phyloP scores from a whole-genome alignment of 2,797 vertebrate genomes.

The Cossypha heuglini region DNA sequence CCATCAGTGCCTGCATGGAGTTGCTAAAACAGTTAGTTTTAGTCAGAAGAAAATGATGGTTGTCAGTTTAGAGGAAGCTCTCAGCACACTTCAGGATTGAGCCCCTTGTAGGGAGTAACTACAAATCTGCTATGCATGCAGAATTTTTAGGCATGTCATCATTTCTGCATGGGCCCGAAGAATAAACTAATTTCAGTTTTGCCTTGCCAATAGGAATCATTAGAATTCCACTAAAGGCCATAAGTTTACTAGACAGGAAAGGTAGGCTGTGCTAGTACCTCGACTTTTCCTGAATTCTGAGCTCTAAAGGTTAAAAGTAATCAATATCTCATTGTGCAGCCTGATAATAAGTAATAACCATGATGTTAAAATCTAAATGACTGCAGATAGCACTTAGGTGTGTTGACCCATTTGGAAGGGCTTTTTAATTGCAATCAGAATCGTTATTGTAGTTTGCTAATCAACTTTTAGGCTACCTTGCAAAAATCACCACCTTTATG shows the following conservation, averaged over 20 bases:
- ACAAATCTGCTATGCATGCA: constrained; percentile 33
- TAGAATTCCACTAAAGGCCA: constrained; percentile 74
- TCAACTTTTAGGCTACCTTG: constrained; percentile 72
- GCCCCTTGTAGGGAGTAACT: not conserved
- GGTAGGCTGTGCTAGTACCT: constrained; percentile 52
- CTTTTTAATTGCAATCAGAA: constrained; percentile 74
- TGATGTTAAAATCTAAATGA: constrained; percentile 79
- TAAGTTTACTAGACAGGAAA: constrained; percentile 65
- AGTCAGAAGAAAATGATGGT: not conserved
- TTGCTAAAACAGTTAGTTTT: not conserved
- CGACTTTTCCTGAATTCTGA: constrained; percentile 75
- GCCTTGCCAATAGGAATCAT: constrained; percentile 70
- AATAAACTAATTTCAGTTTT: constrained; percentile 72
- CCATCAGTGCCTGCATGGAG: not conserved
- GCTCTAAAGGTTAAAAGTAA: constrained; percentile 82
- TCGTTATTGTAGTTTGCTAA: constrained; percentile 72
- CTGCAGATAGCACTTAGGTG: constrained; percentile 70
- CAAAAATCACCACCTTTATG: constrained; percentile 57
- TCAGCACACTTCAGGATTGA: not conserved
- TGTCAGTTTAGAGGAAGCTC: not conserved
- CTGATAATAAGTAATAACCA: constrained; percentile 80
- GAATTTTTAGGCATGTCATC: constrained; percentile 68
- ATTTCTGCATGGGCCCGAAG: constrained; percentile 66
- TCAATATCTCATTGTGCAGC: constrained; percentile 81
- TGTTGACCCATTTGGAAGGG: constrained; percentile 71